Base-by-base conservation (phyloP, 2,888 invertebrate genomes). In the Plutella xylostella region DNA sequence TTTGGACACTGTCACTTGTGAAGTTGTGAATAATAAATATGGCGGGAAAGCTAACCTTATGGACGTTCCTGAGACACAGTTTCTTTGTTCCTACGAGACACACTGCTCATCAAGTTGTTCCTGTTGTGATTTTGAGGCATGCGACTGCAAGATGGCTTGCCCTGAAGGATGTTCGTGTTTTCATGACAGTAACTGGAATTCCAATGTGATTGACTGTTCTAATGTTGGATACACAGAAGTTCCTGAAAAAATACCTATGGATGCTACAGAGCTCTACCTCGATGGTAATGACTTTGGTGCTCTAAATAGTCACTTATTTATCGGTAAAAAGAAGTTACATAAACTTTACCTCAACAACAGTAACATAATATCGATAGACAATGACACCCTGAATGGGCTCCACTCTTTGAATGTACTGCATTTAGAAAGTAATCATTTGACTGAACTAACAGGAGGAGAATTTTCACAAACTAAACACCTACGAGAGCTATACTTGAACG, bases 141-240 rank as follows among this genome's bases (percentile, higher is more conserved):
- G 94, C 66, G 94, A 94, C 72, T 94, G 94, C 72, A 92, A 93
- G 80, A 93, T 93, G 91, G 91, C 91, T 33, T 94, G 94, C 60
- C 94, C 94, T 12, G 88, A 88, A 60, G 90, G 91, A 60, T 94
- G 94, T 72, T 90, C 90, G 42, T 94, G 94, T 67, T 94, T 90
- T 68, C 92, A 93, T 69, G 94, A 94, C 65, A 90, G 91, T 68
- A 89, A 90, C 55, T 94, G 93, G 92, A 88, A 89, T 50, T 90
- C 91, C 50, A 93, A 93, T 75, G 91, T 93, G 20, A 92, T 93
- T 42, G 92, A 92, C 68, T 93, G 93, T 63, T 90, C 91, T 48
- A 90, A 89, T 63, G 89, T 88, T 28, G 90, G 89, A 31, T 90
- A 90, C 62, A 89, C 87, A 46, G 85, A 85, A 57, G 87, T 93